These are phyloP conservation scores for Acestrorhynchus altus DNA, from an alignment of 2,797 vertebrate genomes.

Conservation along the genomic window DNA sequence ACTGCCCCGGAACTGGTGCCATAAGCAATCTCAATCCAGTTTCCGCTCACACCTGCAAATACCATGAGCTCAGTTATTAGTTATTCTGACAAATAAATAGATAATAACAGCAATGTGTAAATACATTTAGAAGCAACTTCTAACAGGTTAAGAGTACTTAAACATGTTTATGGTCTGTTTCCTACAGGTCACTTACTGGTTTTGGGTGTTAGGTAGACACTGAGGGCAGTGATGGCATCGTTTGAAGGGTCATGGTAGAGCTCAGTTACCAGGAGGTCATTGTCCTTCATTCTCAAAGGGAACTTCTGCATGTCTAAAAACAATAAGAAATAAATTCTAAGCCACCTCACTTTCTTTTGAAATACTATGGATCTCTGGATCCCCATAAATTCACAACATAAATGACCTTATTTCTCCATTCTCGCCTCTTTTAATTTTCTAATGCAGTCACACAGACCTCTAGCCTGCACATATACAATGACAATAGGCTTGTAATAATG, in stretches of 20 bases:
- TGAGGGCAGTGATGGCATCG: slow-evolving; percentile 95
- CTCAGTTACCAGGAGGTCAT: slow-evolving; percentile 95
- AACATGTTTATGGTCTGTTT: slow-evolving; percentile 1
- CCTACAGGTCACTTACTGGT: slow-evolving; percentile 84
- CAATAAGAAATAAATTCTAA: not conserved
- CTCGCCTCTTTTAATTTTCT: too few relatives aligned
- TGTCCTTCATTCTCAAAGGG: slow-evolving; percentile 96
- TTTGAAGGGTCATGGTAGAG: slow-evolving; percentile 97
- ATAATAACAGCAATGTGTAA: not conserved
- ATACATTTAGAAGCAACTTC: not conserved
- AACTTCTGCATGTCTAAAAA: slow-evolving; percentile 96
- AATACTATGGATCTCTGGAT: too few relatives aligned
- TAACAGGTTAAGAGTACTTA: not conserved
- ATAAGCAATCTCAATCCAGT: slow-evolving; percentile 98
- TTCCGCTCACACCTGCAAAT: slow-evolving; percentile 90
- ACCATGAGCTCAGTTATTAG: not conserved
- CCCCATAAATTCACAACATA: too few relatives aligned
- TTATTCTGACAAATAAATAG: too few relatives aligned
- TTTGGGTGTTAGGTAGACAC: slow-evolving; percentile 98
- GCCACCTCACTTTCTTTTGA: too few relatives aligned
- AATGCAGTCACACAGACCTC: too few relatives aligned
- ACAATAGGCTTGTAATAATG: too few relatives aligned
- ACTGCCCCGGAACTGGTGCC: slow-evolving; percentile 96
- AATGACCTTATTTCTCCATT: too few relatives aligned
- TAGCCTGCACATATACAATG: too few relatives aligned